Percentiles rank a stretch among this genome's conserved stretches.
phyloP scores from a whole-genome alignment of 2,113 vertebrate species.

The Pollimyrus isidori region DNA sequence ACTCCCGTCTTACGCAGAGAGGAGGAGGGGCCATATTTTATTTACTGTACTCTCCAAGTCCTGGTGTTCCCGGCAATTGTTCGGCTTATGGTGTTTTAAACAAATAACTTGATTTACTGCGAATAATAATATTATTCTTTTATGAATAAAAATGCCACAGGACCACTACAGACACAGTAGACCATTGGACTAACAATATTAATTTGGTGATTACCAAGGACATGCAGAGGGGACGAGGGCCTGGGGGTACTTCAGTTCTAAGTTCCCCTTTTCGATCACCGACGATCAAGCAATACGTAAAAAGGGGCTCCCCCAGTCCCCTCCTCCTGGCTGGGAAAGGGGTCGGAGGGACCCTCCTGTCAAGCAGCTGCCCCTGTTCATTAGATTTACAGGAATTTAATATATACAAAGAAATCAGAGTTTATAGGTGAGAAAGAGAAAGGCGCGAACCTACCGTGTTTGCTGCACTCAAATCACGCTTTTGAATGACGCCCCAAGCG shows the following conservation, averaged over 20 bases:
- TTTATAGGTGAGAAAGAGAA: neutral
- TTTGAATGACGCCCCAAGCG: neutral
- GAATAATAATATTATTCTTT: neutral
- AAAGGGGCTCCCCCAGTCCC: neutral
- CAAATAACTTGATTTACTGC: neutral
- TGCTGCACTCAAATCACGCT: neutral
- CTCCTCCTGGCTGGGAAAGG: neutral
- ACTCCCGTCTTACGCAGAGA: neutral
- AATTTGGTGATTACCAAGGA: neutral
- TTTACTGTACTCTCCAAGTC: neutral
- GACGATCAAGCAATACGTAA: neutral
- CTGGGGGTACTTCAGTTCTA: neutral
- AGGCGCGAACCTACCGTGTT: neutral
- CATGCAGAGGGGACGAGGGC: neutral
- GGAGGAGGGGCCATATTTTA: constrained; percentile 10
- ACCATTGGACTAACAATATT: neutral
- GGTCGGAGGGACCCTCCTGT: neutral
- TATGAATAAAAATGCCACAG: neutral
- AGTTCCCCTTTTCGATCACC: neutral
- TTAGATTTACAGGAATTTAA: neutral
- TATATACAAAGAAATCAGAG: neutral
- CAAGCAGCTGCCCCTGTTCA: neutral
- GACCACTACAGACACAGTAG: neutral
- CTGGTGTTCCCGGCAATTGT: neutral
- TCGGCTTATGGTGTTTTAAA: neutral